These are phyloP conservation scores for Eueremaeus valkanovi DNA, from an alignment of 2,888 invertebrate species.

Conservation along the genomic window DNA sequence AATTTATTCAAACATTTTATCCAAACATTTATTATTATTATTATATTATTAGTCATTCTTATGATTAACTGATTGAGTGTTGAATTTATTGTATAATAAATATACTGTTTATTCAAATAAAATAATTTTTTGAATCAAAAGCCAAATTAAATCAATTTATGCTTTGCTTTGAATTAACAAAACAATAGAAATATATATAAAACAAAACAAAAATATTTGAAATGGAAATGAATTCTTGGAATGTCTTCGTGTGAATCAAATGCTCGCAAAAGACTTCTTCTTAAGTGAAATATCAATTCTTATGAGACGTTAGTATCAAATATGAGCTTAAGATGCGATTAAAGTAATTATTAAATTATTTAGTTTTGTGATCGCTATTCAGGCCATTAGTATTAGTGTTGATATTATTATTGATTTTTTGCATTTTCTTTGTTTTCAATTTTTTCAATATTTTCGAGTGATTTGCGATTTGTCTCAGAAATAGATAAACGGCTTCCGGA, in stretches of 20 bases:
- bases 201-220: background rate
- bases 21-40: too few relatives aligned
- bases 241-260: too few relatives aligned
- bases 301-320: background rate
- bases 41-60: too few relatives aligned
- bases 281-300: background rate
- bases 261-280: background rate
- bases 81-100: background rate
- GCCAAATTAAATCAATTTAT: background rate
- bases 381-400: background rate
- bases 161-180: background rate
- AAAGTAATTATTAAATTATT: background rate
- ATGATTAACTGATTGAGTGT: background rate
- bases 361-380: too few relatives aligned
- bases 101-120: background rate
- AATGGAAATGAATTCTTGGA: background rate
- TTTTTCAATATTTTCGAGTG: slow-evolving; percentile 21
- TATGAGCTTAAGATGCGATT: background rate
- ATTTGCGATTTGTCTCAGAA: background rate
- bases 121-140: background rate
- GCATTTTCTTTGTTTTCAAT: slow-evolving; percentile 17
- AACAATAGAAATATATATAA: too few relatives aligned
- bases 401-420: background rate
- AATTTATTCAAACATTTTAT: background rate
- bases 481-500: background rate